Conservation (phyloP, 2,797 vertebrate genomes). For the Knipowitschia caucasica region DNA sequence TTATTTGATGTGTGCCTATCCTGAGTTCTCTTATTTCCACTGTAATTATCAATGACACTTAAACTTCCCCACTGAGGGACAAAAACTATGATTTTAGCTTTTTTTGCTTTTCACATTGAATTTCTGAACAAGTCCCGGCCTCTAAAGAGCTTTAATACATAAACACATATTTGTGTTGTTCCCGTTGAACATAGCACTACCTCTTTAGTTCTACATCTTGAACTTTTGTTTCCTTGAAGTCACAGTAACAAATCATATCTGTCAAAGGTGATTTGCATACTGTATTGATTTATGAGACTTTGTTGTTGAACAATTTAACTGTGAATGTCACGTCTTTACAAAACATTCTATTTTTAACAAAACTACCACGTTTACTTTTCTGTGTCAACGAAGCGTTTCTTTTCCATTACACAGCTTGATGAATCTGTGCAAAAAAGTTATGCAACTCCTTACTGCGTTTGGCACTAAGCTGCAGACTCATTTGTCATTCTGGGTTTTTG, state of each 20-base stretch:
- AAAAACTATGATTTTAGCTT: too few species aligned
- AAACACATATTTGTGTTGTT: too few species aligned
- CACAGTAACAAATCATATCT: background rate
- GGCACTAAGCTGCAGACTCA: slow-evolving; percentile 34
- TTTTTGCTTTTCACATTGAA: too few species aligned
- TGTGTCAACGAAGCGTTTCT: slow-evolving; percentile 7
- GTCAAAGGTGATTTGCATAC: background rate
- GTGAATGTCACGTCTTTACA: background rate
- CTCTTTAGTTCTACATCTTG: too few species aligned
- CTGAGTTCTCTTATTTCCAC: too few species aligned
- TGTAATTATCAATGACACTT: too few species aligned
- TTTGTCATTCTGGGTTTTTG: slow-evolving; percentile 39
- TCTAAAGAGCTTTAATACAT: too few species aligned
- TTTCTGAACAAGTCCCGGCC: too few species aligned
- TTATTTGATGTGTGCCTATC: too few species aligned
- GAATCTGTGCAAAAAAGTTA: slow-evolving; percentile 39
- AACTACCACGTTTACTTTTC: slow-evolving; percentile 1
- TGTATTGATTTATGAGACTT: background rate
- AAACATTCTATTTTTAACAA: background rate
- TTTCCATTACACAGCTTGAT: slow-evolving; percentile 38
- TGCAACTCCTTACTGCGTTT: slow-evolving; percentile 25
- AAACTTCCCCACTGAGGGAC: too few species aligned
- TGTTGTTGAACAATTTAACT: background rate
- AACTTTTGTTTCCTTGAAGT: background rate
- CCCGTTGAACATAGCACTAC: too few species aligned